phyloP scores from a whole-genome alignment of 1,140 invertebrate genomes.

The Periplaneta americana region DNA sequence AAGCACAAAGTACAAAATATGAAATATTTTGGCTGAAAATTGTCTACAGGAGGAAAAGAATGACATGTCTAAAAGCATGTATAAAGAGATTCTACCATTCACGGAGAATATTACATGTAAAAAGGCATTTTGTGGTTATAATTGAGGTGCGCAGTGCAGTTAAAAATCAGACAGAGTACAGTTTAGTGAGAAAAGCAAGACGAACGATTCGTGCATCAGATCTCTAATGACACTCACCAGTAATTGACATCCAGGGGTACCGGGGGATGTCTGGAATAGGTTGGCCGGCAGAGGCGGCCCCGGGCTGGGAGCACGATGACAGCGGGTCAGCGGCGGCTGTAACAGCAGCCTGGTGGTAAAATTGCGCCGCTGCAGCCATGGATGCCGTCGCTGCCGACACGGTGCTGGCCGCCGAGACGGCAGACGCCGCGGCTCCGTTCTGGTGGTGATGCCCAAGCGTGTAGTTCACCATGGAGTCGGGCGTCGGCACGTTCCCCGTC shows the following conservation, averaged over 20 bases:
- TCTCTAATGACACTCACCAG: constrained; percentile 64
- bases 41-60: too few relatives aligned
- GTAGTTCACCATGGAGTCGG: constrained; percentile 76
- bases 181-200: too few relatives aligned
- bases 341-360: constrained; percentile 73
- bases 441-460: constrained; percentile 68
- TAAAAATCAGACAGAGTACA: too few relatives aligned
- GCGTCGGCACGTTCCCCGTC: constrained; percentile 55
- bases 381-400: constrained; percentile 64
- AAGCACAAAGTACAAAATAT: too few relatives aligned
- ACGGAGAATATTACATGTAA: too few relatives aligned
- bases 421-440: constrained; percentile 57
- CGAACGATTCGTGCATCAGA: too few relatives aligned
- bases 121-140: too few relatives aligned
- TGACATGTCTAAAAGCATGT: too few relatives aligned
- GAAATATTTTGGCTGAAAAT: too few relatives aligned
- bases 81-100: too few relatives aligned
- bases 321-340: constrained; percentile 57
- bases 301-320: constrained; percentile 54
- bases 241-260: constrained; percentile 97
- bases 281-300: constrained; percentile 54
- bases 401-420: constrained; percentile 44
- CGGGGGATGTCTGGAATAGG: constrained; percentile 82
- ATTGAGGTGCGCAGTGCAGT: too few relatives aligned
- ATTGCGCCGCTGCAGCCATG: constrained; percentile 76